Base-by-base conservation (phyloP, 2,113 vertebrate genomes). In the Proterorhinus semilunaris region DNA sequence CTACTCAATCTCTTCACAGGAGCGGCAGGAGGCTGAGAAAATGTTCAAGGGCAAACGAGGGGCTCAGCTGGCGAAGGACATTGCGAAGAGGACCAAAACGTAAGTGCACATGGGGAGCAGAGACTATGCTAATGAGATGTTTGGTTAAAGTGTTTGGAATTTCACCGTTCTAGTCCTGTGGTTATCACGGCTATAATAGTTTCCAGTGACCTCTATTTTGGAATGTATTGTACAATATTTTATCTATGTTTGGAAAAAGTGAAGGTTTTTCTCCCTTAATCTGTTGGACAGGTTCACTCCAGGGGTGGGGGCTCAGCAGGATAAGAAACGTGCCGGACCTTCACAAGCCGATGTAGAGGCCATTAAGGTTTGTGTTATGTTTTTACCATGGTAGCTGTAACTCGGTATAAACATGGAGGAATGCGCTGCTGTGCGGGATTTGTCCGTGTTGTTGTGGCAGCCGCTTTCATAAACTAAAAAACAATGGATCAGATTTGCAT, bases 11-110 rank as follows among this genome's bases (percentile, higher is more conserved):
- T 96, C 65, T 83, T 92, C 93, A 83, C 94, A 98, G 98, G 98
- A 99, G 94, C 96, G 97, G 83, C 95, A 98, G 92, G 98, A 99
- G 92, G 97, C 98, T 84, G 97, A 99, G 95, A 98, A 96, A 96
- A 98, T 99, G 97, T 99, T 99, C 95, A 98, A 97, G 93, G 98
- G 98, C 92, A 99, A 99, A 94, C 96, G 95, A 85, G 98, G 97
- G 92, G 96, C 96, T 93, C 97, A 98, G 84, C 96, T 98, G 93
- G 97, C 97, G 93, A 98, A 98, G 96, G 98, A 99, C 94, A 98
- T 98, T 95, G 97, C 94, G 95, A 98, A 93, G 93, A 95, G 94
- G 94, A 93, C 95, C 69, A 99, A 98, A 98, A 99, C 97, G 97
- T 99, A 97, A 99, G 98, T n/a, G 10, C 36, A n/a, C 11, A 5